phyloP scores from a whole-genome alignment of 2,888 invertebrate species.

The Mystacides longicornis region DNA sequence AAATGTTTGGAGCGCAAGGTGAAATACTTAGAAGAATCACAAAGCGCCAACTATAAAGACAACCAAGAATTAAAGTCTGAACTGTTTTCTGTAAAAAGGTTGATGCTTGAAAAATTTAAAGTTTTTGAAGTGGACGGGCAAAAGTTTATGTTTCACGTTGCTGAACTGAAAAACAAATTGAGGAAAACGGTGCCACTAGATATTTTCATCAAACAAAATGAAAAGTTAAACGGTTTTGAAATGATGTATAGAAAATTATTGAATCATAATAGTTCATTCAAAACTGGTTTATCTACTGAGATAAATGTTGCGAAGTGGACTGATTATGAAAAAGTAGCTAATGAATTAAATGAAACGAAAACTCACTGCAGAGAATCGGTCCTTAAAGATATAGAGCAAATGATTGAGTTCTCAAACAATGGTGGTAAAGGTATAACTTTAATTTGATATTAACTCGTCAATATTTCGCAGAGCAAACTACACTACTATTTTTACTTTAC shows the following conservation, averaged over 20 bases:
- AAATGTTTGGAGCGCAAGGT: slow-evolving; percentile 39
- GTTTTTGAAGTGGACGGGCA: slow-evolving; percentile 43
- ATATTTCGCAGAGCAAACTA: too few relatives aligned
- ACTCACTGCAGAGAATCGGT: not conserved
- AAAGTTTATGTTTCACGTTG: slow-evolving; percentile 35
- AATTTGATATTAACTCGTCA: too few relatives aligned
- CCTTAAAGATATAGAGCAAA: not conserved
- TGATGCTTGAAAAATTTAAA: slow-evolving; percentile 38
- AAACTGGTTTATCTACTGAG: not conserved
- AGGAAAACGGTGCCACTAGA: slow-evolving; percentile 42
- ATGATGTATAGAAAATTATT: slow-evolving; percentile 46
- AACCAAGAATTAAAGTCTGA: slow-evolving; percentile 49
- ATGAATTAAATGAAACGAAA: not conserved
- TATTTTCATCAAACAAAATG: slow-evolving; percentile 47
- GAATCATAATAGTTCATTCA: too few relatives aligned
- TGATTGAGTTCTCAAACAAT: not conserved
- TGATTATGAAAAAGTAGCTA: not conserved
- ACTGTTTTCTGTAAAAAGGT: slow-evolving; percentile 41
- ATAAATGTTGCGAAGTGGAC: not conserved
- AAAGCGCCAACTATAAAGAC: slow-evolving; percentile 41
- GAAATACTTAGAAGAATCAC: slow-evolving; percentile 40
- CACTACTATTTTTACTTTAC: too few relatives aligned
- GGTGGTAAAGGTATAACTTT: not conserved
- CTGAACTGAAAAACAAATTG: slow-evolving; percentile 43
- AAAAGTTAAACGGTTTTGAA: slow-evolving; percentile 42